Base-by-base conservation (phyloP, 2,888 invertebrate species). In the Sinodicranocentrus sp. region DNA sequence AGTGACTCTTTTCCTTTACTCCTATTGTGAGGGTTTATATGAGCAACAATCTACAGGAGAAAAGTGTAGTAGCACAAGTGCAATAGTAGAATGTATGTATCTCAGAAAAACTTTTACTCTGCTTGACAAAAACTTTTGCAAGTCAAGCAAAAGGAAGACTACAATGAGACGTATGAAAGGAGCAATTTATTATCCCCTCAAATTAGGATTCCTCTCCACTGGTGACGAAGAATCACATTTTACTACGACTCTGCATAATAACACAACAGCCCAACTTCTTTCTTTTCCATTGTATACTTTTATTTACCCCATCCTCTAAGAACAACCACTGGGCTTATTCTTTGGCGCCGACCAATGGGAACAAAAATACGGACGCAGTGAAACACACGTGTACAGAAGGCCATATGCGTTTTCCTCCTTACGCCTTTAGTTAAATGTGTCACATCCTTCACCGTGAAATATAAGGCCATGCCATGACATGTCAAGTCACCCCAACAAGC, bases 111-210 rank as follows among this genome's bases (percentile, higher is more conserved):
- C 61, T 61, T 61, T 39, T 54, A n/a, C n/a, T 71, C 39, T 15
- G 19, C 39, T 39, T 71, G 17, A 28, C 25, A 67, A 13, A 75
- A 76, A 76, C 67, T 67, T 44, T 65, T 54, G 39, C 39, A 76
- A 76, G 65, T 75, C 73, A 76, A 76, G 67, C 52, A 73, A 52
- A 73, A 75, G 43, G 19, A 44, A 65, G 76, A 65, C 76, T 43
- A 67, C 65, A 76, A 54, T 65, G 76, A 48, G 17, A 77, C 63
- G 44, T 67, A 57, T 59, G 77, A 77, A 77, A 77, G 43, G 68
- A 77, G 68, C 77, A 77, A 77, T 77, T 77, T 77, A 77, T 77
- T 77, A 63, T 57, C 26, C 28, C 54, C 57, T 52, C 67, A 77
- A 76, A 76, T 76, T 76, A 76, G 76, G 61, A 68, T 77, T 68